A percentile compares a stretch with the other conserved stretches of the same genome.
Conservation (phyloP, 1,140 invertebrate species). For the Charaxes varanes region DNA sequence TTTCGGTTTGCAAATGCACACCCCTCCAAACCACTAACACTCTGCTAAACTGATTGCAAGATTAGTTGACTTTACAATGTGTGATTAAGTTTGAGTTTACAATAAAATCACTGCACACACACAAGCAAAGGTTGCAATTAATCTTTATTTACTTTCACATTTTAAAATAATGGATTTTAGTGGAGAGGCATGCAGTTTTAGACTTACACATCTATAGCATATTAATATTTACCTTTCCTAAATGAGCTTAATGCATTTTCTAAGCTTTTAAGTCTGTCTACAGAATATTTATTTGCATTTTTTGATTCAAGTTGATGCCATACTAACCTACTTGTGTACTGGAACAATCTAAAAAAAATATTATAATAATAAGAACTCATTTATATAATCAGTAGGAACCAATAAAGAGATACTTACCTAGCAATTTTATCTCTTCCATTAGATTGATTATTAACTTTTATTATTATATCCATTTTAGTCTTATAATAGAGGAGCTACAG, state of each 20-base stretch:
- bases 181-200: too few relatives aligned
- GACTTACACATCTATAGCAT: too few relatives aligned
- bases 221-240: conserved; percentile 51
- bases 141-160: too few relatives aligned
- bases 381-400: neutral
- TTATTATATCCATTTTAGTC: conserved; percentile 52
- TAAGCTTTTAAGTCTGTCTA: conserved; percentile 61
- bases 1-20: too few relatives aligned
- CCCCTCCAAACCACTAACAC: too few relatives aligned
- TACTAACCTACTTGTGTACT: conserved; percentile 55
- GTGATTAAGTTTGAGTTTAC: neutral
- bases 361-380: neutral
- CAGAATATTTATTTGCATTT: conserved; percentile 65
- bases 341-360: conserved; percentile 41
- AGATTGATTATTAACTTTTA: conserved; percentile 62
- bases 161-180: too few relatives aligned
- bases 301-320: conserved; percentile 63
- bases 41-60: too few relatives aligned
- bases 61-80: too few relatives aligned
- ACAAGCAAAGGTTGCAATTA: too few relatives aligned
- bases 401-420: conserved; percentile 28
- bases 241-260: conserved; percentile 59
- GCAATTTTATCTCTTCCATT: conserved; percentile 64
- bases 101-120: too few relatives aligned
- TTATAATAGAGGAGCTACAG: too few relatives aligned